Evolutionary conservation across 2,113 vertebrate genomes (phyloP), one percentile per base, ranked within the genome.

Genomic region (Tricholaema leucomelas): DNA sequence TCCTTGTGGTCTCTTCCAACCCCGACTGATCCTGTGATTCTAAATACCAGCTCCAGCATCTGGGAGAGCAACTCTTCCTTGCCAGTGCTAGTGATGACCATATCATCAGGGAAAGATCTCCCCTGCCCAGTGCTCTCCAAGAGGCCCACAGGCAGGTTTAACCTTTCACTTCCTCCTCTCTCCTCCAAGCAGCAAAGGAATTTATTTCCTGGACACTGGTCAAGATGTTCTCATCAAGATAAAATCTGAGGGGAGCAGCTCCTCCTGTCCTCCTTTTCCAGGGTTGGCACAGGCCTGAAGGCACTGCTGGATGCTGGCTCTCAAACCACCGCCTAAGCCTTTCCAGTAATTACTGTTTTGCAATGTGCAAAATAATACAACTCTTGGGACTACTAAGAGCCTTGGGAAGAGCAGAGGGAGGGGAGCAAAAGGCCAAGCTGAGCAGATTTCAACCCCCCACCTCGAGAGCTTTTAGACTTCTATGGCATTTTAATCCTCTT

Each of bases 291-390:
- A 58, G 74, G 65, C 55, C n/a, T 0, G 23, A 17, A 87, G 38
- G 48, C 81, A 81, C 87, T 0, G 1, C 56, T 30, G 21, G 90
- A 31, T 27, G 59, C 66, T 95, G 65, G 81, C 76, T 90, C 56
- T 75, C 66, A 70, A 75, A 84, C 52, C 54, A 84, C 56, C 58
- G 17, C 88, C 33, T 48, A 2, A 0, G 64, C 65, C 81, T n/a
- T 92, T 90, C 80, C 88, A 87, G 86, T 88, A 96, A 94, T 72
- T 60, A 35, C 75, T 94, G 65, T 94, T 96, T 93, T 94, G 92
- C 85, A 94, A 90, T 44, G 54, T 40, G 63, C 59, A 87, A 94
- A 95, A 91, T 33, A 89, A 92, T 61, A 73, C 82, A 91, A 65
- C 28, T 31, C 81, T 86, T 63, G 48, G 55, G 46, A 35, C 81